Evolutionary conservation across 2,113 vertebrate genomes (phyloP), one percentile per base, ranked within the genome.

Genomic region (Elachura formosa): DNA sequence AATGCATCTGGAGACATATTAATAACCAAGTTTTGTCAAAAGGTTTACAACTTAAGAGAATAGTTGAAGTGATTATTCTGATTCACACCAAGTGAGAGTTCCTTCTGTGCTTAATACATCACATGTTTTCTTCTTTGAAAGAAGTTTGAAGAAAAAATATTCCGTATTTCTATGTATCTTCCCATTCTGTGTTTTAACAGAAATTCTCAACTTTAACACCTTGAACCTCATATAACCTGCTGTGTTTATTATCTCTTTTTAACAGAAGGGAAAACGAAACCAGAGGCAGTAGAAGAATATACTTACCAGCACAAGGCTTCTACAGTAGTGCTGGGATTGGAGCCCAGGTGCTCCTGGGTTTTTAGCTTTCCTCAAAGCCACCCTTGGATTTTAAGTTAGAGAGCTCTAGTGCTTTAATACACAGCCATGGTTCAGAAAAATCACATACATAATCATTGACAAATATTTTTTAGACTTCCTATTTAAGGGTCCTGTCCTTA

Each of bases 211-310:
- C 55, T 87, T 79, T 46, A 84, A 78, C 55, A 89, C 41, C 51
- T 93, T 93, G 83, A 93, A 61, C 66, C 48, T 89, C 62, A 66
- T 79, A 85, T 92, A 94, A 83, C 41, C 28, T 76, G 12, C 34
- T 69, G 46, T 4, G 29, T 89, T 95, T 91, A 56, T 76, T 46
- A 62, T 92, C 52, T 75, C 13, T 77, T 23, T 88, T 84, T 61
- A 87, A 84, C 72, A 89, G 73, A 71, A 75, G 12, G 24, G 18
- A 68, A 91, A 81, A 46, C 52, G 75, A n/a, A 91, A 87, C 12
- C 16, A n/a, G 18, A 73, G 13, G 20, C 25, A 43, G 26, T 11
- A 58, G 63, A 55, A 63, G 48, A 87, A 59, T 1, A 0, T 40
- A 36, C 6, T 87, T 17, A 69, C 8, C 9, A 4, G 33, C 9